Percentiles rank a stretch among this genome's conserved stretches.
Conservation (phyloP, 2,888 invertebrate species). For the Maniola hyperantus region DNA sequence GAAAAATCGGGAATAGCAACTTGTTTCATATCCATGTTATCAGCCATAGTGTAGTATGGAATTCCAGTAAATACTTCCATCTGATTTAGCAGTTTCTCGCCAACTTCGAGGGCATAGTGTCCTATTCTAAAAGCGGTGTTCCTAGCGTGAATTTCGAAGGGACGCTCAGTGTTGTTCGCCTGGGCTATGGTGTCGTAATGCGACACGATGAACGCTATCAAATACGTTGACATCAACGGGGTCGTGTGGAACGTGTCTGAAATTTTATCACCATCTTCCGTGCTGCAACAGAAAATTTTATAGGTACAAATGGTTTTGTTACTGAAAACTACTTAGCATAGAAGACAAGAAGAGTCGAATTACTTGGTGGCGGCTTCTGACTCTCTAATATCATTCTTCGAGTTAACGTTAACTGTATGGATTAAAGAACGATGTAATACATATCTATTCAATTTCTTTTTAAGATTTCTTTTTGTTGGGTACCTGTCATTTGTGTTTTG, state of each 20-base stretch:
- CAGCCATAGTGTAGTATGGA: slow-evolving; percentile 78
- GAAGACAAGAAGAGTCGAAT: too few relatives aligned
- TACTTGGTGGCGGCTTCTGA: too few relatives aligned
- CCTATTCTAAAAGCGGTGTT: slow-evolving; percentile 66
- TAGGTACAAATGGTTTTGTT: too few relatives aligned
- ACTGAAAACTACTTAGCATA: too few relatives aligned
- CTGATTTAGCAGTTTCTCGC: slow-evolving; percentile 67
- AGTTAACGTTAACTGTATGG: too few relatives aligned
- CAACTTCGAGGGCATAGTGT: slow-evolving; percentile 70
- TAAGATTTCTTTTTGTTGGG: too few relatives aligned
- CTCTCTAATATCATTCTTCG: too few relatives aligned
- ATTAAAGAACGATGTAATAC: too few relatives aligned
- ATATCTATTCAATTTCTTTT: too few relatives aligned
- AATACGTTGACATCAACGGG: slow-evolving; percentile 89
- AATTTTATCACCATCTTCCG: slow-evolving; percentile 50
- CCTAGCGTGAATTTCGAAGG: slow-evolving; percentile 72
- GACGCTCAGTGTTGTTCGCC: slow-evolving; percentile 48
- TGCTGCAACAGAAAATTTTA: slow-evolving; percentile 43
- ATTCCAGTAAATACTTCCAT: slow-evolving; percentile 83
- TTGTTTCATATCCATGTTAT: slow-evolving; percentile 83
- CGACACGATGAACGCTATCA: slow-evolving; percentile 93
- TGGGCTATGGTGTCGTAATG: slow-evolving; percentile 78
- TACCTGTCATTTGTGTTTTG: too few relatives aligned
- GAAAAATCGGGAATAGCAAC: slow-evolving; percentile 91
- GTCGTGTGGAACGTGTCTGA: slow-evolving; percentile 79